Base-by-base conservation (phyloP, 2,797 vertebrate genomes). In the Leuciscus waleckii region DNA sequence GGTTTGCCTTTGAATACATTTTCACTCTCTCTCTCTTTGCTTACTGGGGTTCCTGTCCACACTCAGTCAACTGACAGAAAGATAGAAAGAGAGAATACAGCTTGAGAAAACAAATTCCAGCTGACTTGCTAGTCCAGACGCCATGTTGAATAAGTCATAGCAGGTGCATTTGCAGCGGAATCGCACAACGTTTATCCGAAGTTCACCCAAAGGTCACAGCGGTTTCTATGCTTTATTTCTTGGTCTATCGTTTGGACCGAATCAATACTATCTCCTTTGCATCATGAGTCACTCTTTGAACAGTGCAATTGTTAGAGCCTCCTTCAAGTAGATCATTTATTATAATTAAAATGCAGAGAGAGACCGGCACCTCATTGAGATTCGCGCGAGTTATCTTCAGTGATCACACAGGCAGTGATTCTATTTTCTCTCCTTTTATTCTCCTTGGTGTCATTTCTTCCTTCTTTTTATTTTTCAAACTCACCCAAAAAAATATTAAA, bases 311-410 rank as follows among this genome's bases (percentile, higher is more conserved):
- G 54, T 73, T 71, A 63, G 6, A 85, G 77, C 73, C 37, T 82
- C 78, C 82, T 77, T 83, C 75, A 87, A 91, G 87, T 71, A 92
- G 88, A 92, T 92, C 49, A 91, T 93, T 91, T 79, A 86, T 82
- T 80, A 90, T 93, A 91, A 94, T 93, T 93, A 91, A 93, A 93
- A 94, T 93, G 92, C 93, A 93, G 93, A 94, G 92, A 89, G 90
- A 91, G 85, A 85, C 6, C 32, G 58, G 11, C 5, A 79, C 83
- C 91, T 94, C 91, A 93, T 94, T 93, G 90, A 90, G 89, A 94
- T 94, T 92, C 91, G 88, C 56, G 81, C 82, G 85, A 87, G 87
- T 89, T 90, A 93, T 93, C 90, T 73, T 73, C 58, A 58, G 77
- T 89, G 87, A 92, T 93, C 92, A 90, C 91, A 85, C 81, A 90